A percentile compares a stretch with the other conserved stretches of the same genome.
These are phyloP conservation scores for Mellilla xanthometata DNA, from an alignment of 2,888 invertebrate genomes.

Conservation along the genomic window DNA sequence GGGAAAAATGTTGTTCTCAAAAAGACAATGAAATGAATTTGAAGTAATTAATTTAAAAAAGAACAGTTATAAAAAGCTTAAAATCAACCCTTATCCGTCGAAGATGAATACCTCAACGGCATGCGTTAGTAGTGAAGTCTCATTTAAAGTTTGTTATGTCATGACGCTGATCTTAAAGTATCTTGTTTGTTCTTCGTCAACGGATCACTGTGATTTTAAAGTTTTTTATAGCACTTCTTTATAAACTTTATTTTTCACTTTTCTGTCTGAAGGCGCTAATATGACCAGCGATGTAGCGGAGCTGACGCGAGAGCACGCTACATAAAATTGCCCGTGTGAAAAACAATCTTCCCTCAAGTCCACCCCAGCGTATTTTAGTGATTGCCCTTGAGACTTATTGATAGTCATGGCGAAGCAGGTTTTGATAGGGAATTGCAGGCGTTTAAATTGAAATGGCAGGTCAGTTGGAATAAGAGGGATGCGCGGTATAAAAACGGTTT, in stretches of 20 bases:
- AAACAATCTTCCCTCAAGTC: slow-evolving; percentile 3
- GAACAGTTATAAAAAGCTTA: too few relatives aligned
- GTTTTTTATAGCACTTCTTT: background rate
- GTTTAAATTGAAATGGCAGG: slow-evolving; percentile 1
- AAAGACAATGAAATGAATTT: too few relatives aligned
- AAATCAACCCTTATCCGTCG: too few relatives aligned
- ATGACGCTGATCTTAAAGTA: too few relatives aligned
- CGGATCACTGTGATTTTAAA: too few relatives aligned
- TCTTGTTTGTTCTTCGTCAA: too few relatives aligned
- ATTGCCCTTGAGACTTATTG: slow-evolving; percentile 3
- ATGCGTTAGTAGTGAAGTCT: too few relatives aligned
- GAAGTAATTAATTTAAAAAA: too few relatives aligned
- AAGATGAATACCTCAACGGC: too few relatives aligned
- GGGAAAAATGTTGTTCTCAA: too few relatives aligned
- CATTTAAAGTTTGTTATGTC: too few relatives aligned
- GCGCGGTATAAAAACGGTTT: background rate
- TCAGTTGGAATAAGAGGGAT: background rate
- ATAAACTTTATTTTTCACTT: background rate
- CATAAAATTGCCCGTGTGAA: slow-evolving; percentile 4
- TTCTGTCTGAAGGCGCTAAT: background rate
- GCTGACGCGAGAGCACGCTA: slow-evolving; percentile 6
- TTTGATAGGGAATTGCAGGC: background rate
- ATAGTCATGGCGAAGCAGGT: slow-evolving; percentile 4
- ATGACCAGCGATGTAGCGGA: background rate
- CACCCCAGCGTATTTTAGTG: slow-evolving; percentile 1